These are phyloP conservation scores for Laticauda laticaudata DNA, from an alignment of 2,113 vertebrate species.

Conservation along the genomic window DNA sequence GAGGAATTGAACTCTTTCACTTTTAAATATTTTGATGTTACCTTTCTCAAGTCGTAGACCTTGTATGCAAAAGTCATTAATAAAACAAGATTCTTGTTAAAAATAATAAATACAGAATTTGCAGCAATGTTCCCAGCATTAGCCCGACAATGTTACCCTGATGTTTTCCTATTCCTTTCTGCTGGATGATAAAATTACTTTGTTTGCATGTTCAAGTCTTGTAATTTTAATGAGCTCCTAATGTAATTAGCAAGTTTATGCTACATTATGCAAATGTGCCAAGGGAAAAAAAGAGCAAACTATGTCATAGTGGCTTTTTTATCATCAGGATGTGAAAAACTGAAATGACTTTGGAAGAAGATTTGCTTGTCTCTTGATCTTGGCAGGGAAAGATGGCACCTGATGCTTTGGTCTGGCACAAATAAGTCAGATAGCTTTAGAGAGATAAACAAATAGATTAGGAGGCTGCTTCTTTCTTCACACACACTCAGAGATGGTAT, in stretches of 20 bases:
- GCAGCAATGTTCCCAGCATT: background rate
- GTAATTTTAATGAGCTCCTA: background rate
- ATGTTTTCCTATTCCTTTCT: background rate
- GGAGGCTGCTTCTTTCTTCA: too few relatives aligned
- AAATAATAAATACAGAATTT: background rate
- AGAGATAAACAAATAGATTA: too few relatives aligned
- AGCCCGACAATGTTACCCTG: background rate
- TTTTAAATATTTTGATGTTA: background rate
- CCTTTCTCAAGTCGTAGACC: background rate
- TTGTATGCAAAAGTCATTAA: background rate
- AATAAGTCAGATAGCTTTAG: too few relatives aligned
- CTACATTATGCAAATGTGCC: background rate
- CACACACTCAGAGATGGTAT: too few relatives aligned
- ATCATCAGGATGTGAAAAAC: background rate
- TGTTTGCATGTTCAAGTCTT: slow-evolving; percentile 7
- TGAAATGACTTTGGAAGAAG: background rate
- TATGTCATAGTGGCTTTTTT: background rate
- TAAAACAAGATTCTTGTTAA: background rate
- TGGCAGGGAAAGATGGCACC: too few relatives aligned
- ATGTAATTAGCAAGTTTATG: slow-evolving; percentile 4
- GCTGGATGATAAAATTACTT: background rate
- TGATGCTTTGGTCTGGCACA: too few relatives aligned
- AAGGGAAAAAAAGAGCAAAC: background rate
- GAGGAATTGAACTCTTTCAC: background rate
- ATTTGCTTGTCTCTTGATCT: background rate